Evolutionary conservation across 2,888 invertebrate genomes (phyloP), one percentile per base, ranked within the genome.

Genomic region (Morpho deidamia): DNA sequence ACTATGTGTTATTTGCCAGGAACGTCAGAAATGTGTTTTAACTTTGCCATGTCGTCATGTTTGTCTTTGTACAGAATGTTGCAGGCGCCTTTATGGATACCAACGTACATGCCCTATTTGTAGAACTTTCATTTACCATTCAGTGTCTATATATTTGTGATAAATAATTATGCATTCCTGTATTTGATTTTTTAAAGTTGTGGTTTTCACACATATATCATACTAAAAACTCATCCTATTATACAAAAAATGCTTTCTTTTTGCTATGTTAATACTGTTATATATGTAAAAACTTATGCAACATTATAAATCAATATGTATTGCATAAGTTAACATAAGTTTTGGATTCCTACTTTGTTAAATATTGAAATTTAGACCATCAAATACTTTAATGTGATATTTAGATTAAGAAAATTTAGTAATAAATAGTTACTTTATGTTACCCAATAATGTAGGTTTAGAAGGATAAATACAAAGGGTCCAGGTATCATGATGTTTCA

Each of bases 1-100:
- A 40, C 69, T 83, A 10, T 92, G 92, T 77, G 83, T 92, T 11
- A 87, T 91, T 59, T 92, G 92, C 60, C 90, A 91, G 63, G 92
- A 91, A 63, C 70, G 86, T 5, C 82, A 83, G 56, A 91, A 91
- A 70, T 91, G 91, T 81, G 88, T 91, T 11, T 70, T 92, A 40
- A 83, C 91, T 42, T 67, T 91, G 51, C 91, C 91, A 0, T 92
- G 92, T 63, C 81, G 89, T 11, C 92, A 92, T 77, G 80, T 92
- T 12, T 91, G 91, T 62, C 70, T 91, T 38, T 92, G 92, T 65
- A 74, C 74, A 34, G 90, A 90, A 61, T 92, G 92, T 62, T 88
- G 83, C 58, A 67, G 79, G 59, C 73, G 82, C n/a, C 68, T 91
- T 4, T 85, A 84, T 74, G 79, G 81, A 14, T 89, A 85, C 66